Evolutionary conservation across 2,888 invertebrate species (phyloP).

Genomic region (Meganola albula): DNA sequence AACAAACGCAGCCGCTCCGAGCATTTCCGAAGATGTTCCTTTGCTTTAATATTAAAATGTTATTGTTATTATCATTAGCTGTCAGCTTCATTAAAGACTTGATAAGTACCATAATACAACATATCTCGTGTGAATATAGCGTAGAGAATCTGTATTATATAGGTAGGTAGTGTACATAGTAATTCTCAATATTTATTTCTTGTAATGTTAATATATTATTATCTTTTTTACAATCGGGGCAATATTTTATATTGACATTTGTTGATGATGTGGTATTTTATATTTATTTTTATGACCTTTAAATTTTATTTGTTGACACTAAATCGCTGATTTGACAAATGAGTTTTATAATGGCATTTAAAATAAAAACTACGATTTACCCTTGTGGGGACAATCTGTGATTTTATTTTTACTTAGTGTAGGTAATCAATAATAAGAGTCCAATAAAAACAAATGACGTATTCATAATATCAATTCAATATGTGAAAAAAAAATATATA

Average conservation of each 20-base stretch:
- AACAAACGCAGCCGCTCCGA: conserved; percentile 21
- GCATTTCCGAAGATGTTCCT: conserved; percentile 57
- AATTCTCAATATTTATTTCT: conserved; percentile 40
- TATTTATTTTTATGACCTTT: conserved; percentile 44
- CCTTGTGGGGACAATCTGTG: neutral
- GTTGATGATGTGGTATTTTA: conserved; percentile 59
- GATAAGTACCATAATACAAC: conserved; percentile 55
- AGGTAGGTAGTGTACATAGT: conserved; percentile 66
- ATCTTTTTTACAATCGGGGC: conserved; percentile 44
- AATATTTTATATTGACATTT: conserved; percentile 59
- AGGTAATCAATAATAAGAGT: no score
- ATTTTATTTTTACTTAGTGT: conserved; percentile 1
- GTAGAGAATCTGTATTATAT: conserved; percentile 67
- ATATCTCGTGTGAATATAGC: conserved; percentile 75
- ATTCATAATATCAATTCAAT: no score
- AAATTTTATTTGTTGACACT: conserved; percentile 46
- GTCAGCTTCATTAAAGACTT: conserved; percentile 67
- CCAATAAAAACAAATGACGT: no score
- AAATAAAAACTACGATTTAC: neutral
- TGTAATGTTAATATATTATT: conserved; percentile 26
- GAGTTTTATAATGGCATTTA: neutral
- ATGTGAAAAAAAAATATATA: no score
- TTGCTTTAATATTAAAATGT: conserved; percentile 44
- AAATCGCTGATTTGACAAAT: conserved; percentile 12
- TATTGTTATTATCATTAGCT: conserved; percentile 53